Evolutionary conservation across 2,797 vertebrate genomes (phyloP), one percentile per base, ranked within the genome.

Genomic region (Oreochromis mossambicus): DNA sequence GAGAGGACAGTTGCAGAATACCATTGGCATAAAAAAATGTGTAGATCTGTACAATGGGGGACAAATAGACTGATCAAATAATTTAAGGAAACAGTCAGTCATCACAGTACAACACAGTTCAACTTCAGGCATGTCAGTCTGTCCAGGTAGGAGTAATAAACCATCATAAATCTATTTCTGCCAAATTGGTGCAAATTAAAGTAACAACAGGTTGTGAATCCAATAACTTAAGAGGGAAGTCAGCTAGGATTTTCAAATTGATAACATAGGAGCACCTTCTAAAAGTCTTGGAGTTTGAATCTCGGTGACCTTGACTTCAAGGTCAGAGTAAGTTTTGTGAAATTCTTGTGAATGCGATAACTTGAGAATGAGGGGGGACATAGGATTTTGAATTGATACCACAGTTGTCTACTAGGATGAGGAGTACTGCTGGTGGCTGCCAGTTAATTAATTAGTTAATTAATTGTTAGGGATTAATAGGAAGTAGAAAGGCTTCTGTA

Each of bases 231-330:
- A 61, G 32, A 4, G 17, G 32, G 9, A 61, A n/a, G 29, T 61
- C 9, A 2, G 29, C 29, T 61, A 0, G 6, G 32, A 34, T 11
- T 61, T 61, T 61, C 3, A 34, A 34, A 61, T 34, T 1, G 32
- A 61, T 34, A 61, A 34, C 0, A 19, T 7, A 0, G 56, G 0
- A 0, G 6, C 17, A 7, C 12, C 3, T 34, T 61, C 56, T 7
- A 61, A 21, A 38, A n/a, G 5, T 63, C 32, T 63, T 36, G 0
- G 56, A 0, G 29, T 34, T 7, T 36, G 29, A 58, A n/a, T 61
- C 32, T 61, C 0, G 1, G 32, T 3, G 58, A 36, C 58, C 17
- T 61, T 36, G 17, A 36, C 32, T 17, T 7, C 58, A 61, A 61
- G 32, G 56, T 61, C 56, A 36, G 55, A 58, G 10, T 3, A n/a